A percentile compares a stretch with the other conserved stretches of the same genome.
phyloP scores from a whole-genome alignment of 1,140 invertebrate genomes.

The Drosophila serrata region DNA sequence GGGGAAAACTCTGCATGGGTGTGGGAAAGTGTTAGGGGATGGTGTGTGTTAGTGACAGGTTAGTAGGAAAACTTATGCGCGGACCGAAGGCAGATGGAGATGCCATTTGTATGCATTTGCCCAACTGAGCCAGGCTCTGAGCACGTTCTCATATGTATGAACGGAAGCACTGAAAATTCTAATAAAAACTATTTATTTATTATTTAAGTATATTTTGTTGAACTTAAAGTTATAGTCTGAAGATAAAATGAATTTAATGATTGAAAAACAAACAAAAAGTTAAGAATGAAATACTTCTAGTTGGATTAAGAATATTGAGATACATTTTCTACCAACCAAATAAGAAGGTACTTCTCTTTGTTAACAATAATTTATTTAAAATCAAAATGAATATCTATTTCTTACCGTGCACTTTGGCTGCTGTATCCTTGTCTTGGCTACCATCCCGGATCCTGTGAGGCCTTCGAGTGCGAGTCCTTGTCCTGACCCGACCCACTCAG shows the following conservation, averaged over 20 bases:
- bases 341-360: too few species aligned
- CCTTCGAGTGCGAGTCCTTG: constrained; percentile 36
- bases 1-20: neutral
- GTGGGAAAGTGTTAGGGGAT: neutral
- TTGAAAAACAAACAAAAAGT: too few species aligned
- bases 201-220: neutral
- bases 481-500: constrained; percentile 44
- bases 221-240: too few species aligned
- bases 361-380: neutral
- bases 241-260: too few species aligned
- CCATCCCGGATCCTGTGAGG: constrained; percentile 21
- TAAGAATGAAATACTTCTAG: too few species aligned
- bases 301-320: too few species aligned
- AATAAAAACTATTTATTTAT: neutral
- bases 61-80: constrained; percentile 50
- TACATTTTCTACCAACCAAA: too few species aligned
- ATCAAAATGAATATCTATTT: neutral
- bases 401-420: neutral
- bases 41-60: constrained; percentile 26
- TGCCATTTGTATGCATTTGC: constrained; percentile 79
- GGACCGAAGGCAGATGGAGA: constrained; percentile 32
- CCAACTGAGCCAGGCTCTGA: constrained; percentile 55
- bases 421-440: constrained; percentile 65
- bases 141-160: constrained; percentile 45
- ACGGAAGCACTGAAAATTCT: constrained; percentile 7